phyloP scores from a whole-genome alignment of 2,113 vertebrate species.

The Phylloscopus trochilus region DNA sequence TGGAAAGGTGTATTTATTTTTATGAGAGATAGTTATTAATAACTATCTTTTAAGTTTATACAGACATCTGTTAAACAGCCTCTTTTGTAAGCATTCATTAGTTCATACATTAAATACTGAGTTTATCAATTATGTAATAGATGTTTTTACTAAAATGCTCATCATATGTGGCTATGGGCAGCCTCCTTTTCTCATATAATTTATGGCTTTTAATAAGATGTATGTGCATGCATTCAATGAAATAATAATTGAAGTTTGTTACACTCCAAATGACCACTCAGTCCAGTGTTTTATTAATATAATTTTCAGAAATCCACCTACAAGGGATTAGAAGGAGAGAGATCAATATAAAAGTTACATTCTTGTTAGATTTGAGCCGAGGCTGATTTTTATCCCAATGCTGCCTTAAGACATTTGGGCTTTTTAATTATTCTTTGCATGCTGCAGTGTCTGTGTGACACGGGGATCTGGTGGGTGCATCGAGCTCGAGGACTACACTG shows the following conservation, averaged over 20 bases:
- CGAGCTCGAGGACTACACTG: accelerated
- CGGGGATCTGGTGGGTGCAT: accelerated
- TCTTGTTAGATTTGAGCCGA: neutral
- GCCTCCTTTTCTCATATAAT: neutral
- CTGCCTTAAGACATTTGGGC: neutral
- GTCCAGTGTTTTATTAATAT: neutral
- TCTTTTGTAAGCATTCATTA: neutral
- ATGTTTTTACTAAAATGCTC: neutral
- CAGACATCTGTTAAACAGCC: neutral
- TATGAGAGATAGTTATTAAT: neutral
- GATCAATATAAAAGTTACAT: neutral
- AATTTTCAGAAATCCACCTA: neutral
- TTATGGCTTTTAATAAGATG: neutral
- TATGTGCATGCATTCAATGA: neutral
- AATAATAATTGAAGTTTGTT: neutral
- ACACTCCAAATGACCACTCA: neutral
- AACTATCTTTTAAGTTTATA: neutral
- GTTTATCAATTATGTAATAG: neutral
- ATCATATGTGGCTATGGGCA: neutral
- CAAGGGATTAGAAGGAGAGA: neutral
- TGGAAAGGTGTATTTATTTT: neutral
- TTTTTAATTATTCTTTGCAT: neutral
- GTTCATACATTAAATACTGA: neutral
- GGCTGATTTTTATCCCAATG: neutral
- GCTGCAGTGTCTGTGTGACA: accelerated